Conservation (phyloP, 2,113 vertebrate species). For the Proteles cristata region DNA sequence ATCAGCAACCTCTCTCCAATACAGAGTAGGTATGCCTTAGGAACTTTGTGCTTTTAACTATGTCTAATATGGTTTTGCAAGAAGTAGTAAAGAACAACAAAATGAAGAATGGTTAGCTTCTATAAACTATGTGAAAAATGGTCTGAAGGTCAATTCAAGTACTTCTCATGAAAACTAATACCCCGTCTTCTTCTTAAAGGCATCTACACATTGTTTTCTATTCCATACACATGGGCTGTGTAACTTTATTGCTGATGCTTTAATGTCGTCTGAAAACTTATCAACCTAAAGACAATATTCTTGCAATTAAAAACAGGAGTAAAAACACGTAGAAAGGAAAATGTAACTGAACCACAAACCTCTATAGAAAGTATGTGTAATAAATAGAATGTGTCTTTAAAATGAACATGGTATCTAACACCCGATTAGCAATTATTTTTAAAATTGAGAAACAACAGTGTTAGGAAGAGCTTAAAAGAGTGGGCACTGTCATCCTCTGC, state of each 20-base stretch:
- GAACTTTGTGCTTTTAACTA: constrained; percentile 46
- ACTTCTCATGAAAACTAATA: background rate
- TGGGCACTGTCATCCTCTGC: background rate
- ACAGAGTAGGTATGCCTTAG: constrained; percentile 27
- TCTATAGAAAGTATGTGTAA: background rate
- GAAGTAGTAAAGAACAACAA: background rate
- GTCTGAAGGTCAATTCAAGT: constrained; percentile 41
- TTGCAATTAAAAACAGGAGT: background rate
- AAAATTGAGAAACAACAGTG: background rate
- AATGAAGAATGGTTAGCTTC: background rate
- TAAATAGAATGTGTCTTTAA: background rate
- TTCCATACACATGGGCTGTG: background rate
- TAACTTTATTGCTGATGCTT: background rate
- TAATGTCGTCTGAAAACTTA: background rate
- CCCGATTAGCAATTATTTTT: background rate
- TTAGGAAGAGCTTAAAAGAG: background rate
- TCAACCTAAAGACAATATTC: background rate
- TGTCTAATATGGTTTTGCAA: background rate
- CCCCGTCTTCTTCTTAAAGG: background rate
- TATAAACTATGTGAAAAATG: background rate
- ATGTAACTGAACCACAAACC: background rate
- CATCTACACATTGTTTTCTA: background rate
- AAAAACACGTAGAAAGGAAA: background rate
- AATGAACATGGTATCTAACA: background rate
- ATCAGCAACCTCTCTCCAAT: constrained; percentile 31